Percentiles rank a stretch among this genome's conserved stretches.
These are phyloP conservation scores for Argopecten irradians DNA, from an alignment of 1,140 invertebrate species.

Conservation along the genomic window DNA sequence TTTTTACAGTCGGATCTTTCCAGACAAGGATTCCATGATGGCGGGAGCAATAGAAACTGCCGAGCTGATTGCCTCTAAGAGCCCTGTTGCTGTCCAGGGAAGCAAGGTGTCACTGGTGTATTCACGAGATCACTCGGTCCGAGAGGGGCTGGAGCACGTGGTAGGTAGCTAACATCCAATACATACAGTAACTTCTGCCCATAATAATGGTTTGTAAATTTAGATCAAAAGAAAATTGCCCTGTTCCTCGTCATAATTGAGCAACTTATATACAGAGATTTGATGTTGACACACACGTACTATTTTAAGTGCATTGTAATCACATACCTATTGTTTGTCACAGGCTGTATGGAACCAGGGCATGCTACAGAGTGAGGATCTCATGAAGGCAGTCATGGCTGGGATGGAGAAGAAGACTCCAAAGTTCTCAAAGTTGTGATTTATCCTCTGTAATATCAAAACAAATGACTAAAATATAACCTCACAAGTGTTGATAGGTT, in stretches of 20 bases:
- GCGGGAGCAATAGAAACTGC: constrained; percentile 84
- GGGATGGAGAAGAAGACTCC: constrained; percentile 81
- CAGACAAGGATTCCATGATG: constrained; percentile 84
- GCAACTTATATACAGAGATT: neutral
- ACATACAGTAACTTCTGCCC: neutral
- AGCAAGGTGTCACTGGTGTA: constrained; percentile 91
- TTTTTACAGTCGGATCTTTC: constrained; percentile 81
- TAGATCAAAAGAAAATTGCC: neutral
- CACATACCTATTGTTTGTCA: constrained; percentile 71
- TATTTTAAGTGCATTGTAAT: neutral
- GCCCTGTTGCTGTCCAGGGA: constrained; percentile 94
- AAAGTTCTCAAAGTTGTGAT: constrained; percentile 75
- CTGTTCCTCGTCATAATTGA: constrained; percentile 15
- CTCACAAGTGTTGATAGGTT: neutral
- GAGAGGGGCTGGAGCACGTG: constrained; percentile 91
- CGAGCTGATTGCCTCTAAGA: constrained; percentile 89
- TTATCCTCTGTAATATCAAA: neutral
- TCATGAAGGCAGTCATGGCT: constrained; percentile 87
- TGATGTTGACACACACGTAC: neutral
- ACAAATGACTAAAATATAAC: neutral
- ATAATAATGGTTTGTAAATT: neutral
- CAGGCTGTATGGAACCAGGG: constrained; percentile 88
- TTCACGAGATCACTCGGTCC: constrained; percentile 90
- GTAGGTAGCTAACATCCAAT: constrained; percentile 80
- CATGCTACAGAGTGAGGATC: constrained; percentile 94